A percentile compares a stretch with the other conserved stretches of the same genome.
These are phyloP conservation scores for Martes martes DNA, from an alignment of 2,113 vertebrate genomes.

Conservation along the genomic window DNA sequence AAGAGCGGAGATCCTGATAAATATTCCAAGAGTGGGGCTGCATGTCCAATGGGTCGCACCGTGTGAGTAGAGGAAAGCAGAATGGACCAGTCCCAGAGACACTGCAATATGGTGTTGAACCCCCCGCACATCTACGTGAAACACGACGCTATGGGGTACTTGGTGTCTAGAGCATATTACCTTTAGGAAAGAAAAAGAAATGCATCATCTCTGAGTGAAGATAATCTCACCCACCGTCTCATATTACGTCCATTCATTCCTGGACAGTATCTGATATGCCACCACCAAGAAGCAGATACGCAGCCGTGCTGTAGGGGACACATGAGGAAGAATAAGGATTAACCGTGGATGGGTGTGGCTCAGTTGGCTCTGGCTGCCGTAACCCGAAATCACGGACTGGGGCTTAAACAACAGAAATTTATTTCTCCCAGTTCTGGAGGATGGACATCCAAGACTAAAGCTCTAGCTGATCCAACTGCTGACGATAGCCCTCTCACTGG, in stretches of 20 bases:
- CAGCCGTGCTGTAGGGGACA: background rate
- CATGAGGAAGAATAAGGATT: background rate
- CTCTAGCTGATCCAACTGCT: background rate
- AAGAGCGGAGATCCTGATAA: background rate
- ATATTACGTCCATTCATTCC: background rate
- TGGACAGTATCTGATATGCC: background rate
- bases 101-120: background rate
- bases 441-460: background rate
- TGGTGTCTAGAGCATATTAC: background rate
- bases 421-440: background rate
- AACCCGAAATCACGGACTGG: background rate
- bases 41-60: background rate
- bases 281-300: background rate
- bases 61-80: background rate
- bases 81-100: too few relatives aligned
- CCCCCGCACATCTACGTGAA: background rate
- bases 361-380: too few relatives aligned
- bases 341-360: background rate
- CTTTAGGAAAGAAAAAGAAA: background rate
- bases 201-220: background rate
- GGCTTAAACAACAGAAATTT: background rate
- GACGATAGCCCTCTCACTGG: background rate
- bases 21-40: background rate
- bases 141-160: background rate
- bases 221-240: background rate